Base-by-base conservation (phyloP, 2,113 vertebrate genomes). In the Tachysurus fulvidraco region DNA sequence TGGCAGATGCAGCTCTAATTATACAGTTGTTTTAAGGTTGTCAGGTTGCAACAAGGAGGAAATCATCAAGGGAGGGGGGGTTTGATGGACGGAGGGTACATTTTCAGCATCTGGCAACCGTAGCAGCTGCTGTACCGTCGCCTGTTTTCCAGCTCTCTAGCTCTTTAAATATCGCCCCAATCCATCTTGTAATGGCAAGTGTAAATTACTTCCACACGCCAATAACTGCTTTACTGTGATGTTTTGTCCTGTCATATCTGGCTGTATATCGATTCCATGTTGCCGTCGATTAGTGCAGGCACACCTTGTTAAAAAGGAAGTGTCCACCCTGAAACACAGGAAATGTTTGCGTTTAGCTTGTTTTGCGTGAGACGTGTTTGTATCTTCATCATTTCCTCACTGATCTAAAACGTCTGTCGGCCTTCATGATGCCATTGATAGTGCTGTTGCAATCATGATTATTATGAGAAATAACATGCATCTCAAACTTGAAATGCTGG, bases 21-120 rank as follows among this genome's bases (percentile, higher is more conserved):
- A 95, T 95, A 94, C 95, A 94, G 94, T 95, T 95, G 93, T 96
- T 95, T 95, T 94, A 95, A 95, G 93, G 91, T 94, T 95, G 94
- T 95, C 94, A 93, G 94, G 93, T 94, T 94, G 92, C 93, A 90
- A 92, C 88, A 91, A 92, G 92, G 92, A 93, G 92, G 92, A 94
- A 95, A 92, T 91, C 92, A 92, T 91, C 91, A 93, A 90, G 83
- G 78, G 91, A 83, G 83, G 83, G 85, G 86, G 85, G 86, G 69
- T 92, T 93, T 95, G 94, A 95, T 95, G 93, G 94, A 95, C 93
- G 90, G 92, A 93, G 93, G 93, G 92, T 93, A 93, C 91, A 93
- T 93, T 94, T 92, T 91, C 91, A 92, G 93, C 95, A 96, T 95
- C 95, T 95, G 94, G 94, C 90, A 93, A 93, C 91, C 91, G 91